These are phyloP conservation scores for Diarsia dahlii DNA, from an alignment of 2,888 invertebrate species.

Conservation along the genomic window DNA sequence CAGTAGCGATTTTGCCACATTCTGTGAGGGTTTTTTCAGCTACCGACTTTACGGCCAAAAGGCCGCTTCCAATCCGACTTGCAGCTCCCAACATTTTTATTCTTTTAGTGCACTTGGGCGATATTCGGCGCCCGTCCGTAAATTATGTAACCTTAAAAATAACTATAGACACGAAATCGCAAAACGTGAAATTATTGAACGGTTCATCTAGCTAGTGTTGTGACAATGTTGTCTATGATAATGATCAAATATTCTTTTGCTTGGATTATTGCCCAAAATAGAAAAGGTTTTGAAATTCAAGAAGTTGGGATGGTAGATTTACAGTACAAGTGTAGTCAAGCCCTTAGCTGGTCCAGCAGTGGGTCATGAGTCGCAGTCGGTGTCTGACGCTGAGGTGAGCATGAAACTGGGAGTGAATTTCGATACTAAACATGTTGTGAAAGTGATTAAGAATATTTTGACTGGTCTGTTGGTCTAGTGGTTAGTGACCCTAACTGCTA, in stretches of 20 bases:
- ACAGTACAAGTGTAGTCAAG: background rate
- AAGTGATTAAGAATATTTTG: no score
- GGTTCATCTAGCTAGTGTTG: constrained; percentile 9
- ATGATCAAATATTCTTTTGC: background rate
- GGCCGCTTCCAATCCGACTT: constrained; percentile 91
- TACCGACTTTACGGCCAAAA: constrained; percentile 91
- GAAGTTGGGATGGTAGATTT: background rate
- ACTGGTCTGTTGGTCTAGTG: no score
- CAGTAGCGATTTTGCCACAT: constrained; percentile 90
- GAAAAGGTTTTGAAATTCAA: background rate
- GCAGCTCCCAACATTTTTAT: constrained; percentile 91
- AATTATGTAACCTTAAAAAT: constrained; percentile 86
- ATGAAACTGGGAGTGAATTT: no score
- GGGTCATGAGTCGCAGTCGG: no score
- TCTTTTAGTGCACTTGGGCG: constrained; percentile 75
- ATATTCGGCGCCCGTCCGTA: constrained; percentile 77
- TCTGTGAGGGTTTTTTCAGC: constrained; percentile 91
- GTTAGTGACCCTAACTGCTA: no score
- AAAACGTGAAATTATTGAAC: constrained; percentile 57
- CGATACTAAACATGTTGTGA: no score
- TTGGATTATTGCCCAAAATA: background rate
- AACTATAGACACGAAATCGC: constrained; percentile 63
- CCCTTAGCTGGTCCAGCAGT: no score
- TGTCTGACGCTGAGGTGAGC: no score
- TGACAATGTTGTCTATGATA: constrained; percentile 51